Conservation (phyloP, 1,140 invertebrate species). For the Bradynema listronoti region DNA sequence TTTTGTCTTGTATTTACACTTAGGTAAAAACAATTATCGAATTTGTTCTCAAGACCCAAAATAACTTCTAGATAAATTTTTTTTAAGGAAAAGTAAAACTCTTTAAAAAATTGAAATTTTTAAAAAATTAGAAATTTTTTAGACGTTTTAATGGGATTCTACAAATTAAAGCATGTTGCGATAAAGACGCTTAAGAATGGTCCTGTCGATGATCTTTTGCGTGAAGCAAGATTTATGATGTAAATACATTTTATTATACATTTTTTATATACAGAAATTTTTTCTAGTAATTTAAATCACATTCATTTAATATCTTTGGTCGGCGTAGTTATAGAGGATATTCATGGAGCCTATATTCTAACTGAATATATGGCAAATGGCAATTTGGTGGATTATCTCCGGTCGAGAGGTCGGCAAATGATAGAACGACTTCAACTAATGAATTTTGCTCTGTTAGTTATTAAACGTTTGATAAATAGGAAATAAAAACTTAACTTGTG, state of each 20-base stretch:
- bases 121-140: slow-evolving; percentile 18
- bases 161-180: slow-evolving; percentile 80
- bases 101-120: slow-evolving; percentile 5
- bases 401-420: no score
- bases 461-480: no score
- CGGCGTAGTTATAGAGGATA: slow-evolving; percentile 74
- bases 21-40: no score
- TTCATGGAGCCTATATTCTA: slow-evolving; percentile 77
- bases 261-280: no score
- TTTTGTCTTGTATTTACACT: no score
- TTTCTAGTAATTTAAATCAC: no score
- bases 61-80: no score
- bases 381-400: slow-evolving; percentile 90
- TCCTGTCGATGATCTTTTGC: slow-evolving; percentile 46
- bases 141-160: slow-evolving; percentile 85
- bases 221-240: slow-evolving; percentile 57
- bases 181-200: slow-evolving; percentile 92
- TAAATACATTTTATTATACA: slow-evolving; percentile 33
- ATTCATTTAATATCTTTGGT: slow-evolving; percentile 90
- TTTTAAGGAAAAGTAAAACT: no score
- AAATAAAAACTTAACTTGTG: no score
- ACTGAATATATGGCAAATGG: slow-evolving; percentile 99
- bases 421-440: no score
- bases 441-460: no score
- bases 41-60: no score